Percentiles rank a stretch among this genome's conserved stretches.
Conservation (phyloP, 2,888 invertebrate genomes). For the Chelonus formosanus region DNA sequence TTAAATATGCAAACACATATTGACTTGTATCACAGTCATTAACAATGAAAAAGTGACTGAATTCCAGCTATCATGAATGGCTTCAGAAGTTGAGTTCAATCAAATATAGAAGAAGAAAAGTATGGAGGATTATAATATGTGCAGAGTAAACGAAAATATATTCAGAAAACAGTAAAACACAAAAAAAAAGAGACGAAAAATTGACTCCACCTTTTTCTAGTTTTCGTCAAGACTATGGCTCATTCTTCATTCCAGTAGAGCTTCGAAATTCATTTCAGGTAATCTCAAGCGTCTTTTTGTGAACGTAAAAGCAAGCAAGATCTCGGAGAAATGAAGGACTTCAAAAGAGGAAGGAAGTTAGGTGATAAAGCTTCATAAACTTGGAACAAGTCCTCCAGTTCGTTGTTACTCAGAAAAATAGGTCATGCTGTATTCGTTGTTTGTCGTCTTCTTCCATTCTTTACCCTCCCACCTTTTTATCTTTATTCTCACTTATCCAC, state of each 20-base stretch:
- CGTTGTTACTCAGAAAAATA: conserved; percentile 29
- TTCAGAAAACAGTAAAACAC: conserved; percentile 18
- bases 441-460: conserved; percentile 6
- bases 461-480: neutral
- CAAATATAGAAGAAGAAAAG: neutral
- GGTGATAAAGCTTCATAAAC: conserved; percentile 31
- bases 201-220: conserved; percentile 30
- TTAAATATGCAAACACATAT: too few relatives aligned
- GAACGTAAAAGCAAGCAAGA: neutral
- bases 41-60: too few relatives aligned
- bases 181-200: conserved; percentile 13
- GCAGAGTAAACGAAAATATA: conserved; percentile 1
- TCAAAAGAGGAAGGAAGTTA: conserved; percentile 17
- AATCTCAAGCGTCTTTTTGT: conserved; percentile 24
- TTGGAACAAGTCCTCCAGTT: conserved; percentile 17
- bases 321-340: conserved; percentile 1
- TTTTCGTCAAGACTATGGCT: conserved; percentile 23
- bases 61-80: too few relatives aligned
- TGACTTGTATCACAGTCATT: too few relatives aligned
- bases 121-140: conserved; percentile 12
- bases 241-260: neutral
- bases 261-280: conserved; percentile 34
- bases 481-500: conserved; percentile 15
- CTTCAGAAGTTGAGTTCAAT: too few relatives aligned
- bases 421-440: conserved; percentile 27